Percentiles rank a stretch among this genome's conserved stretches.
phyloP scores from a whole-genome alignment of 2,113 vertebrate genomes.

The Podarcis muralis region DNA sequence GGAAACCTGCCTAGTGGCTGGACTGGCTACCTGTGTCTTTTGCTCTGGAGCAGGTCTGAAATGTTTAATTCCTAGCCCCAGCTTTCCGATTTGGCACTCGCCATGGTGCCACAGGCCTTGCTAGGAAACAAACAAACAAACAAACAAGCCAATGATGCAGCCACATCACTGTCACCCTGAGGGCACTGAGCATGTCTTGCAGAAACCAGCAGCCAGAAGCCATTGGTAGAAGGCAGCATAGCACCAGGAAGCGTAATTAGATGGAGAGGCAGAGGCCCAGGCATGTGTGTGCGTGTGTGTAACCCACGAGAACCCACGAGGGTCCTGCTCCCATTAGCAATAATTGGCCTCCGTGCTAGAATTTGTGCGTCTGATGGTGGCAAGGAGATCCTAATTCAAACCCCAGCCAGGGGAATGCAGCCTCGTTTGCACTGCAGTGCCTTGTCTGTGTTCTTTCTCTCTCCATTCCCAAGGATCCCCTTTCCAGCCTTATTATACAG shows the following conservation, averaged over 20 bases:
- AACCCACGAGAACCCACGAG: accelerated
- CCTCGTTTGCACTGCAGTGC: accelerated
- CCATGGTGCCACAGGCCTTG: too few species aligned
- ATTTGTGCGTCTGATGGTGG: neutral
- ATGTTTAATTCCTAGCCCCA: neutral
- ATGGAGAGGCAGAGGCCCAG: neutral
- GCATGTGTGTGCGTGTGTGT: too few species aligned
- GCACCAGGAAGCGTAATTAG: neutral
- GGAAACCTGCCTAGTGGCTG: neutral
- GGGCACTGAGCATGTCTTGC: neutral
- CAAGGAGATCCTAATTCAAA: neutral
- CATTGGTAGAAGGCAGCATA: neutral
- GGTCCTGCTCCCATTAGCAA: accelerated
- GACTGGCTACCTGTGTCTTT: neutral
- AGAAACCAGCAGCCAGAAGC: neutral
- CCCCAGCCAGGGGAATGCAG: neutral
- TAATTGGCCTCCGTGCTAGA: accelerated
- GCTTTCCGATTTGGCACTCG: neutral
- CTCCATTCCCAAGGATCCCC: neutral
- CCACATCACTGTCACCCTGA: too few species aligned
- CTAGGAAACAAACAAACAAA: neutral
- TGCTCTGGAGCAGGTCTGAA: neutral
- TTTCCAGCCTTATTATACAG: neutral
- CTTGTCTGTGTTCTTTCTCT: neutral
- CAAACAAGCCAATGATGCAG: neutral